A percentile compares a stretch with the other conserved stretches of the same genome.
These are phyloP conservation scores for Hassar affinis DNA, from an alignment of 2,113 vertebrate genomes.

Conservation along the genomic window DNA sequence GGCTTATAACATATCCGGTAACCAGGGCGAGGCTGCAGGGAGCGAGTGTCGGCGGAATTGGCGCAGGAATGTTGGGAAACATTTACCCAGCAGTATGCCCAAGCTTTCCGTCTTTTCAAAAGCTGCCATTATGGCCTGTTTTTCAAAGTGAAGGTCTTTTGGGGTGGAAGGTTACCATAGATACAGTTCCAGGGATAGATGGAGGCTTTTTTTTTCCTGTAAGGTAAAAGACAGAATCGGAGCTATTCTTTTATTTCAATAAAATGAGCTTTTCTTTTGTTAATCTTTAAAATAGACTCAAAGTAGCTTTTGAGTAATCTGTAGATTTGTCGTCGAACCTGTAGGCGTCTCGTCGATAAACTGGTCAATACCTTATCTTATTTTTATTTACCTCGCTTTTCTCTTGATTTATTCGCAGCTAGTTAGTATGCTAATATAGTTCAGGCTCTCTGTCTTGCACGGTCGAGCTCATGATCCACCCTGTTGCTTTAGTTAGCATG, in stretches of 20 bases:
- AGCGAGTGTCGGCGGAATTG: slow-evolving; percentile 34
- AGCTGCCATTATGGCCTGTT: neutral
- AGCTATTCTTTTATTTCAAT: neutral
- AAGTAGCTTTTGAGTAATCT: no score
- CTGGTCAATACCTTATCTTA: neutral
- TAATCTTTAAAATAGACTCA: no score
- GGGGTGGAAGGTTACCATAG: neutral
- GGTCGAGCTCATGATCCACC: neutral
- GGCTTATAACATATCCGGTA: slow-evolving; percentile 14
- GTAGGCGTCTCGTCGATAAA: no score
- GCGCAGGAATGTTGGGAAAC: neutral
- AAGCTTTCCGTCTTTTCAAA: neutral
- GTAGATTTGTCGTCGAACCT: no score
- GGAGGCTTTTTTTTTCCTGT: neutral
- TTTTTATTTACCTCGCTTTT: neutral
- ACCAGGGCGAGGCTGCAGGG: slow-evolving; percentile 9
- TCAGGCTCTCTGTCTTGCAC: neutral
- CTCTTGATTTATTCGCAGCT: neutral
- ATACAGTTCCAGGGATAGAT: neutral
- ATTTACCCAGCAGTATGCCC: neutral
- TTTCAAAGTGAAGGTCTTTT: neutral
- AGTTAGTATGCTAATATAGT: neutral
- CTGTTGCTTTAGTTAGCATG: slow-evolving; percentile 20
- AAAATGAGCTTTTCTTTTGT: no score
- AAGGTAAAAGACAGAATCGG: neutral